Conservation (phyloP, 2,113 vertebrate species). For the Osmerus eperlanus region DNA sequence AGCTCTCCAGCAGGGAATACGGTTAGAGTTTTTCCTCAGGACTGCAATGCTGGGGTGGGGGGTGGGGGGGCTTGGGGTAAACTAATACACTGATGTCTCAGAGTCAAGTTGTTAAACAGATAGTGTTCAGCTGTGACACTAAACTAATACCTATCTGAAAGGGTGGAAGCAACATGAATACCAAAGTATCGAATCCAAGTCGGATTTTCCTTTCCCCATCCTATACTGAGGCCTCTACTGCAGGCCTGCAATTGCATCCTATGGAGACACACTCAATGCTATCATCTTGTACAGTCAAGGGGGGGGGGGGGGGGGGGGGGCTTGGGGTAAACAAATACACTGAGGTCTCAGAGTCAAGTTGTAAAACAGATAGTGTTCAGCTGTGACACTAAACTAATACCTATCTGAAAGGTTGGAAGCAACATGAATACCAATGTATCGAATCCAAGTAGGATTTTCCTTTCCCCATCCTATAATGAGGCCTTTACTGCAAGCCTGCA, state of each 20-base stretch:
- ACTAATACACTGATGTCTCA: constrained; percentile 34
- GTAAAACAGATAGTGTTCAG: constrained; percentile 40
- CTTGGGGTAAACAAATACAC: constrained; percentile 36
- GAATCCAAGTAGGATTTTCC: constrained; percentile 5
- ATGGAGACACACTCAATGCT: too few species aligned
- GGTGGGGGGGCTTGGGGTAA: constrained; percentile 9
- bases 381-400: constrained; percentile 15
- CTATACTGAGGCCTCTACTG: background rate
- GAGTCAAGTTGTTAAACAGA: constrained; percentile 33
- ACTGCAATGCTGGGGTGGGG: background rate
- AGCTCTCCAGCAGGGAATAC: background rate
- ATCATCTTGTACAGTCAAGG: too few species aligned
- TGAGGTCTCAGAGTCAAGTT: constrained; percentile 25
- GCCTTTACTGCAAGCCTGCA: too few species aligned
- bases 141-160: constrained; percentile 18
- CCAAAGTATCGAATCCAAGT: background rate
- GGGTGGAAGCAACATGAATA: background rate
- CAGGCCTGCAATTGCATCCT: background rate
- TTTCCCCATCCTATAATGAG: background rate
- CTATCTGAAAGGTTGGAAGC: constrained; percentile 5
- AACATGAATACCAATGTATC: constrained; percentile 1
- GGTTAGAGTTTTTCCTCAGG: constrained; percentile 29
- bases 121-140: constrained; percentile 28
- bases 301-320: too few species aligned
- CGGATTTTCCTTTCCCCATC: constrained; percentile 8